Conservation (phyloP, 2,888 invertebrate species). For the Unio delphinus region DNA sequence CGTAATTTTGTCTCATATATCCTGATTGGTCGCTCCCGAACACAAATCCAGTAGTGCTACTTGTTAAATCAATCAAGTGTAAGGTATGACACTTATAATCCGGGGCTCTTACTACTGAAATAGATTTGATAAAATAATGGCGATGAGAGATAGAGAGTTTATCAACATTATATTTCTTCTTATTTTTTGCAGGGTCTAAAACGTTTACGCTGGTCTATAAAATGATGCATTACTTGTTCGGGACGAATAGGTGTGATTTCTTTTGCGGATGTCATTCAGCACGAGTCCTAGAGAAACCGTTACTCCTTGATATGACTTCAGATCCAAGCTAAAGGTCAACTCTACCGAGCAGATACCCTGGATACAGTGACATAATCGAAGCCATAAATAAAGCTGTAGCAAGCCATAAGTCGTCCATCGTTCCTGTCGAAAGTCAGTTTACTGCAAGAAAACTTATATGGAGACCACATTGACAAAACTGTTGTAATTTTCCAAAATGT, state of each 20-base stretch:
- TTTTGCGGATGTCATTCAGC: constrained; percentile 57
- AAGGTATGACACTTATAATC: no score
- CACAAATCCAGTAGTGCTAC: no score
- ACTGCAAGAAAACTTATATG: constrained; percentile 54
- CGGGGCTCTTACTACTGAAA: no score
- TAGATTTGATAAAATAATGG: no score
- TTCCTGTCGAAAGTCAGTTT: constrained; percentile 56
- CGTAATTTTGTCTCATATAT: no score
- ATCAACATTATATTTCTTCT: no score
- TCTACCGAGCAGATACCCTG: constrained; percentile 42
- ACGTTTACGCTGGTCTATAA: constrained; percentile 69
- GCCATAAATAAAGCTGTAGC: constrained; percentile 45
- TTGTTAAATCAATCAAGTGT: no score
- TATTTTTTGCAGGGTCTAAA: constrained; percentile 30
- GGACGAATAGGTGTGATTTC: constrained; percentile 53
- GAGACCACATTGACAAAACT: constrained; percentile 68
- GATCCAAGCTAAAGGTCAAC: constrained; percentile 72
- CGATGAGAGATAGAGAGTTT: no score
- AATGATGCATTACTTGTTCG: constrained; percentile 61
- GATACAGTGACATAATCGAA: constrained; percentile 23
- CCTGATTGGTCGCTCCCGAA: no score
- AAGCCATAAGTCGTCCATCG: constrained; percentile 50
- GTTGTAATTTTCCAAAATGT: constrained; percentile 69
- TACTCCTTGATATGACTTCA: constrained; percentile 70
- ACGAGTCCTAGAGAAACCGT: constrained; percentile 69